Evolutionary conservation across 2,797 vertebrate genomes (phyloP), one percentile per base, ranked within the genome.

Genomic region (Haliaeetus albicilla): DNA sequence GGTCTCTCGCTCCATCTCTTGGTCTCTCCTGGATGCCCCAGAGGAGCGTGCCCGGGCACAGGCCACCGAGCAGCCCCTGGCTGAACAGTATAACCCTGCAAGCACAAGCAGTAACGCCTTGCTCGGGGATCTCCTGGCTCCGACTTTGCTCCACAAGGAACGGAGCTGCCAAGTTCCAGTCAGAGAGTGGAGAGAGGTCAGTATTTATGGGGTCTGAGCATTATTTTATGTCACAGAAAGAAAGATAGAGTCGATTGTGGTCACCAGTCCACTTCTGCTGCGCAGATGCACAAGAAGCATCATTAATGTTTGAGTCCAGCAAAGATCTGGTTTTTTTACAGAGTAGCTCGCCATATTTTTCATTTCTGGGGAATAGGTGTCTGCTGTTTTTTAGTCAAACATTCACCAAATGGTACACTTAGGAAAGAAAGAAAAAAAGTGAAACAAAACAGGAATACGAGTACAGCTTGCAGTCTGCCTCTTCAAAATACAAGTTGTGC

Each of bases 401-500:
- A 12, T 56, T 79, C 46, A n/a, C 49, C 74, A 53, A 90, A 87
- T 28, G 37, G 39, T 71, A 31, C 33, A 14, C 56, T 73, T 86
- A 35, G 30, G n/a, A 84, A 87, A 79, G 60, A 37, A 91, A 69
- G 31, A 41, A 25, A 48, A 82, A 80, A 69, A n/a, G 7, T 41
- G 70, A 87, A 96, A n/a, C 31, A 80, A 82, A 89, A 6, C 79
- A 94, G 82, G 61, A 91, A 63, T 86, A 33, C 0, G 25, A 95
- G 13, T 73, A 68, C 41, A 65, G 64, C 69, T 60, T 88, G 49
- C 37, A 69, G 49, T 57, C 73, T 24, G 35, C 41, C 18, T 84
- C 67, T 93, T 90, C 77, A 70, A 90, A 96, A 94, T 76, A 69
- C 25, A 56, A 87, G 49, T 56, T 70, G 41, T 56, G 69, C 73